Evolutionary conservation across 2,888 invertebrate genomes (phyloP).

Genomic region (Clanis bilineata): DNA sequence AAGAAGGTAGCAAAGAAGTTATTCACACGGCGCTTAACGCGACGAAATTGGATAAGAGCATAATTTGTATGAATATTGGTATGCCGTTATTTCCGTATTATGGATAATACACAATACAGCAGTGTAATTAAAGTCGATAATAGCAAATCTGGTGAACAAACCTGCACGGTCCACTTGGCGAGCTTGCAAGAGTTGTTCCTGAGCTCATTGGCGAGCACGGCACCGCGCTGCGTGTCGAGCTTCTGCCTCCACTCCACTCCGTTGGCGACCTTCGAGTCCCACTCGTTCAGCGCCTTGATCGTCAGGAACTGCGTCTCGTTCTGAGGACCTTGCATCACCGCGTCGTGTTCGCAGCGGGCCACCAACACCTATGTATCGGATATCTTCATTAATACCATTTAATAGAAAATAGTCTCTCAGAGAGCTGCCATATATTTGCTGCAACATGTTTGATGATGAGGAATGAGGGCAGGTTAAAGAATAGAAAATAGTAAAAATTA

Average conservation of each 20-base stretch:
- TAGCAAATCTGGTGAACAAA: slow-evolving; percentile 47
- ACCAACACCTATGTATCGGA: slow-evolving; percentile 86
- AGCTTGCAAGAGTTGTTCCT: slow-evolving; percentile 99
- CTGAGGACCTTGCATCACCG: slow-evolving; percentile 92
- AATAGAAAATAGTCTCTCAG: too few relatives aligned
- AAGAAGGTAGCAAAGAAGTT: too few relatives aligned
- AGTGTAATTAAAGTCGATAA: too few relatives aligned
- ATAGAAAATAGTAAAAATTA: too few relatives aligned
- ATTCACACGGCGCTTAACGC: too few relatives aligned
- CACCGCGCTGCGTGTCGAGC: slow-evolving; percentile 98
- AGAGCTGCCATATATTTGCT: too few relatives aligned
- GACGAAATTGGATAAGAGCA: too few relatives aligned
- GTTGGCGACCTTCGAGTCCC: slow-evolving; percentile 98
- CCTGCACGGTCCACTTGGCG: slow-evolving; percentile 99
- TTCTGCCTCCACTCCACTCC: slow-evolving; percentile 99
- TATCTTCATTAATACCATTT: not conserved
- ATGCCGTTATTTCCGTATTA: too few relatives aligned
- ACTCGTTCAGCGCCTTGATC: slow-evolving; percentile 99
- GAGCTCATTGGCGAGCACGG: slow-evolving; percentile 98
- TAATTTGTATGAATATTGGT: too few relatives aligned
- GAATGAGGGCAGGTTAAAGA: too few relatives aligned
- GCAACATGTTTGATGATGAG: too few relatives aligned
- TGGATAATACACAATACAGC: too few relatives aligned
- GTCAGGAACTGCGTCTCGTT: slow-evolving; percentile 96
- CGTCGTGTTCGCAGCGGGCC: slow-evolving; percentile 98